Percentiles rank a stretch among this genome's conserved stretches.
phyloP scores from a whole-genome alignment of 2,888 invertebrate species.

The Drosophila nr. perissopoda region DNA sequence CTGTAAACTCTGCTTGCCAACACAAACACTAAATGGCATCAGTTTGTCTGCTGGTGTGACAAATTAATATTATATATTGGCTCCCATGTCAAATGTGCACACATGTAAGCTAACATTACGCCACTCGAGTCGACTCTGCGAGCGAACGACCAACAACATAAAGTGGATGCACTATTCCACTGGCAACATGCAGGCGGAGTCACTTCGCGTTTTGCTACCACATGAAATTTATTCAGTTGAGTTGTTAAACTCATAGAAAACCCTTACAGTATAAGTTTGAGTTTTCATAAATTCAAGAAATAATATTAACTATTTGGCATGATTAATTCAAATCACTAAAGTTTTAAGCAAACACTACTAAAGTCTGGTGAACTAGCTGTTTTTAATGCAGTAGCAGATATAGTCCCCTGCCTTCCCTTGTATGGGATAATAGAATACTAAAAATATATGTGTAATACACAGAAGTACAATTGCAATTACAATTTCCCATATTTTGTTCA shows the following conservation, averaged over 20 bases:
- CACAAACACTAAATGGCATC: constrained; percentile 10
- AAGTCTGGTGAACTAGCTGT: not conserved
- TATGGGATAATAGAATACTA: not conserved
- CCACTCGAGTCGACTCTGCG: constrained; percentile 5
- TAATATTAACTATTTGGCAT: not conserved
- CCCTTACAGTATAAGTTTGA: not conserved
- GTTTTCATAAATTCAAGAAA: not conserved
- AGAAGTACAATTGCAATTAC: not conserved
- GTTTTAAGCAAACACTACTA: not conserved
- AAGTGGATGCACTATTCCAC: not conserved
- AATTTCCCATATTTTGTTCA: not conserved
- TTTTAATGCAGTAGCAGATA: not conserved
- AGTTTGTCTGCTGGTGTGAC: constrained; percentile 46
- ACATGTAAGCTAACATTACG: constrained; percentile 22
- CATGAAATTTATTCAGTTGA: constrained; percentile 6
- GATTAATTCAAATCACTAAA: not conserved
- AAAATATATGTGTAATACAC: not conserved
- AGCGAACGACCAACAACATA: not conserved
- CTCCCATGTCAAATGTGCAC: constrained; percentile 53
- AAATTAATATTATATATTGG: constrained; percentile 62
- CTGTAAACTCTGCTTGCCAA: constrained; percentile 10
- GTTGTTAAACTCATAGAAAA: not conserved
- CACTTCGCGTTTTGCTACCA: constrained; percentile 12
- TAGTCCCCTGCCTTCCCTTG: accelerated
- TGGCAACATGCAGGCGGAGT: constrained; percentile 10